A percentile compares a stretch with the other conserved stretches of the same genome.
These are phyloP conservation scores for Phainopepla nitens DNA, from an alignment of 2,113 vertebrate genomes.

Conservation along the genomic window DNA sequence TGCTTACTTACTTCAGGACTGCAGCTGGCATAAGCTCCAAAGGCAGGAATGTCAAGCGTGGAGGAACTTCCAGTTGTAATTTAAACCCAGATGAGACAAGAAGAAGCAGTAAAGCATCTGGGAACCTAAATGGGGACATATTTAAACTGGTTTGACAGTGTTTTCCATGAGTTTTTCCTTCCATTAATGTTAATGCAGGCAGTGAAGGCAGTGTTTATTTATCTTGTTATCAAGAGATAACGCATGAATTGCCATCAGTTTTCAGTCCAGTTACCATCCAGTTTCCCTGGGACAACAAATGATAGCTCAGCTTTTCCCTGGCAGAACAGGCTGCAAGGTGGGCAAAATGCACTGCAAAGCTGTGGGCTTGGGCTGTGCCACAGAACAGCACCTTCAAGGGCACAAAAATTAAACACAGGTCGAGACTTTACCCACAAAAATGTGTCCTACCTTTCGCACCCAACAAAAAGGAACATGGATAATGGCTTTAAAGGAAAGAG, in stretches of 20 bases:
- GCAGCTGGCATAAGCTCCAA: background rate
- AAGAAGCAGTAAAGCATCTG: background rate
- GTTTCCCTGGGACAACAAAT: slow-evolving; percentile 20
- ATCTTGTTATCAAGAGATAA: slow-evolving; percentile 1
- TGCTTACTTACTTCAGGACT: background rate
- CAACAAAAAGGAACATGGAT: background rate
- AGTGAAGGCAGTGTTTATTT: background rate
- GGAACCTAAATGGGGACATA: background rate
- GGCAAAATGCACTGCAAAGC: background rate
- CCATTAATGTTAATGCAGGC: slow-evolving; percentile 14
- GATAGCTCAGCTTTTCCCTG: background rate
- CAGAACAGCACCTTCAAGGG: background rate
- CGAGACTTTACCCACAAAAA: background rate
- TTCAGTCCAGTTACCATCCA: slow-evolving; percentile 15
- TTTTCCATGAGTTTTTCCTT: slow-evolving; percentile 14
- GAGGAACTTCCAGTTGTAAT: background rate
- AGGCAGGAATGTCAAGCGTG: background rate
- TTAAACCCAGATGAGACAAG: background rate
- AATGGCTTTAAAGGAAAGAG: background rate
- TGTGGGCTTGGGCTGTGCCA: background rate
- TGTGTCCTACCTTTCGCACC: background rate
- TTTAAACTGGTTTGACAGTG: background rate
- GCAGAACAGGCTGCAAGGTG: background rate
- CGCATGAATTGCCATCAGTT: slow-evolving; percentile 11
- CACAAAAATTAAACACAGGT: background rate